A percentile compares a stretch with the other conserved stretches of the same genome.
These are phyloP conservation scores for Morinoia aosen DNA, from an alignment of 2,888 invertebrate genomes.

Conservation along the genomic window DNA sequence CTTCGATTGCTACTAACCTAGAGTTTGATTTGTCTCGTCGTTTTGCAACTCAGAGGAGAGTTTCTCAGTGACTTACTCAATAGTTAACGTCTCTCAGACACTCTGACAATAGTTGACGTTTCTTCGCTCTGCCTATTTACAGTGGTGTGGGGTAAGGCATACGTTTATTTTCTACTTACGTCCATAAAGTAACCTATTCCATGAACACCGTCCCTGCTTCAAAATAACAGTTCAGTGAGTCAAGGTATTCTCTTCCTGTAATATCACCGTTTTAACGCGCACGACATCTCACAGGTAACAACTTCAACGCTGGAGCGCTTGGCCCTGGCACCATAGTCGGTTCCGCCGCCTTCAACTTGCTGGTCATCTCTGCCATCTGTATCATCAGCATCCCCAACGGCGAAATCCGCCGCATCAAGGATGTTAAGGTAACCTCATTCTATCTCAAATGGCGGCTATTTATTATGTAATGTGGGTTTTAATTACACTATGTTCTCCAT, in stretches of 20 bases:
- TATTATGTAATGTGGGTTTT: too few species aligned
- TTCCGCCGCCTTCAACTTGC: slow-evolving; percentile 76
- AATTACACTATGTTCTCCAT: too few species aligned
- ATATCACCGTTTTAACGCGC: background rate
- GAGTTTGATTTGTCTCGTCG: too few species aligned
- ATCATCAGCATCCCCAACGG: slow-evolving; percentile 73
- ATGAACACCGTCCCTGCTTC: background rate
- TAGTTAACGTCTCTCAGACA: too few species aligned
- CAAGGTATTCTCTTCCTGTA: background rate
- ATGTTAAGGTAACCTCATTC: slow-evolving; percentile 59
- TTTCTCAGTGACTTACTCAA: too few species aligned
- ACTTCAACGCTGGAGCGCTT: slow-evolving; percentile 73
- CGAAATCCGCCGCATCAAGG: slow-evolving; percentile 70
- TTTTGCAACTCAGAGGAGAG: too few species aligned
- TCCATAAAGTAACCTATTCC: too few species aligned
- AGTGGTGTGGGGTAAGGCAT: too few species aligned
- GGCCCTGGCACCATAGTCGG: slow-evolving; percentile 77
- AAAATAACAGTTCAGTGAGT: background rate
- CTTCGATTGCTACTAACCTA: too few species aligned
- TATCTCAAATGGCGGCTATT: background rate
- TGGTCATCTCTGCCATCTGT: slow-evolving; percentile 76
- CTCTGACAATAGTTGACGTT: too few species aligned
- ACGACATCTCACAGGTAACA: slow-evolving; percentile 69
- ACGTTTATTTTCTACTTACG: too few species aligned
- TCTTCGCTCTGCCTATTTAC: too few species aligned